Conservation (phyloP, 2,797 vertebrate genomes). For the Catamblyrhynchus diadema region DNA sequence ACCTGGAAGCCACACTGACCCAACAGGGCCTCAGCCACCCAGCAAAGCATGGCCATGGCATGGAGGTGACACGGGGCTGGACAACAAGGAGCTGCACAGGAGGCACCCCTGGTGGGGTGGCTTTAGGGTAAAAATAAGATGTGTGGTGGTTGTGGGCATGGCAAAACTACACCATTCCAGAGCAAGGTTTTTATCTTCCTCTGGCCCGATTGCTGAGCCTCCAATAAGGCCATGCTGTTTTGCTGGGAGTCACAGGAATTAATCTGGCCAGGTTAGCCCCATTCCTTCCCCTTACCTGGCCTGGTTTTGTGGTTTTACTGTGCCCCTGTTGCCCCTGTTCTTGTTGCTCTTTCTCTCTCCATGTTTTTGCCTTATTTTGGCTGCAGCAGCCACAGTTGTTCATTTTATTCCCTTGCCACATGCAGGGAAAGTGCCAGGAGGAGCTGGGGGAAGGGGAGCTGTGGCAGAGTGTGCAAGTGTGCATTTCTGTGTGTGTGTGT, state of each 20-base stretch:
- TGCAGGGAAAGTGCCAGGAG: background rate
- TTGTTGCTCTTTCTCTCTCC: background rate
- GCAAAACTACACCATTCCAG: background rate
- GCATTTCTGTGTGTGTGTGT: background rate
- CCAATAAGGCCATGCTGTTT: fast-evolving
- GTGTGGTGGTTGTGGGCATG: background rate
- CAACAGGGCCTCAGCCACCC: background rate
- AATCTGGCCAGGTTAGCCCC: background rate
- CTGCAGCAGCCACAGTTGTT: background rate
- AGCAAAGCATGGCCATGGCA: fast-evolving
- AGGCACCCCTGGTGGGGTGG: background rate
- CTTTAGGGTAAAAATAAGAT: background rate
- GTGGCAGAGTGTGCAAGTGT: background rate
- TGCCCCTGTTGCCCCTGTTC: background rate
- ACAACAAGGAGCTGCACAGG: background rate
- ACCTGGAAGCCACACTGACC: background rate
- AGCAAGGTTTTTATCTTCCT: background rate
- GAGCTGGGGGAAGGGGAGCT: background rate
- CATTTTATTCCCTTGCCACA: background rate
- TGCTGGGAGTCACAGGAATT: background rate
- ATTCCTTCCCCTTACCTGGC: background rate
- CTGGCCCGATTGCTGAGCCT: background rate
- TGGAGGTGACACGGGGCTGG: background rate
- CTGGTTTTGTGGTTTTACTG: background rate
- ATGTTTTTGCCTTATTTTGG: background rate